Conservation (phyloP, 1,140 invertebrate species). For the Wiebesia pumilae region DNA sequence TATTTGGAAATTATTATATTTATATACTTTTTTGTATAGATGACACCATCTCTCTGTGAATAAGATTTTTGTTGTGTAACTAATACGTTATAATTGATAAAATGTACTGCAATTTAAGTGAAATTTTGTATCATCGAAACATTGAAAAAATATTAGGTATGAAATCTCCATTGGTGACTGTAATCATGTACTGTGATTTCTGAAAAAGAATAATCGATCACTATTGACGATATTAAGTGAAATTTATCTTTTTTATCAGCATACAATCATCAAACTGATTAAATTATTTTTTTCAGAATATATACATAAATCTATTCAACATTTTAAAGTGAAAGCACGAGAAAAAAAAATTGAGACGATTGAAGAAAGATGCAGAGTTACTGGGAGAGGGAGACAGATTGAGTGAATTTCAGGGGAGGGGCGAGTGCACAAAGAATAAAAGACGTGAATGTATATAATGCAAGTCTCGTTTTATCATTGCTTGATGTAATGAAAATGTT, state of each 20-base stretch:
- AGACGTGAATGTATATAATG: neutral
- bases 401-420: too few relatives aligned
- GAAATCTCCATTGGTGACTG: neutral
- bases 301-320: neutral
- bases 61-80: too few relatives aligned
- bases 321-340: neutral
- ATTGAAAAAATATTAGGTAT: too few relatives aligned
- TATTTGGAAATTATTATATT: too few relatives aligned
- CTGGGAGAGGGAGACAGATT: neutral
- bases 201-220: too few relatives aligned
- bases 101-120: too few relatives aligned
- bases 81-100: too few relatives aligned
- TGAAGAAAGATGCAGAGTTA: too few relatives aligned
- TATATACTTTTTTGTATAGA: too few relatives aligned
- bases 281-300: neutral
- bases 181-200: neutral
- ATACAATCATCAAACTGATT: neutral
- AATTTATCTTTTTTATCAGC: neutral
- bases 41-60: too few relatives aligned
- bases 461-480: neutral
- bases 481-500: neutral
- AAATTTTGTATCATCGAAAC: too few relatives aligned
- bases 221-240: neutral
- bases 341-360: neutral
- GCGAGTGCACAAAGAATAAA: neutral